These are phyloP conservation scores for Trinorchestia longiramus DNA, from an alignment of 1,140 invertebrate genomes.

Conservation along the genomic window DNA sequence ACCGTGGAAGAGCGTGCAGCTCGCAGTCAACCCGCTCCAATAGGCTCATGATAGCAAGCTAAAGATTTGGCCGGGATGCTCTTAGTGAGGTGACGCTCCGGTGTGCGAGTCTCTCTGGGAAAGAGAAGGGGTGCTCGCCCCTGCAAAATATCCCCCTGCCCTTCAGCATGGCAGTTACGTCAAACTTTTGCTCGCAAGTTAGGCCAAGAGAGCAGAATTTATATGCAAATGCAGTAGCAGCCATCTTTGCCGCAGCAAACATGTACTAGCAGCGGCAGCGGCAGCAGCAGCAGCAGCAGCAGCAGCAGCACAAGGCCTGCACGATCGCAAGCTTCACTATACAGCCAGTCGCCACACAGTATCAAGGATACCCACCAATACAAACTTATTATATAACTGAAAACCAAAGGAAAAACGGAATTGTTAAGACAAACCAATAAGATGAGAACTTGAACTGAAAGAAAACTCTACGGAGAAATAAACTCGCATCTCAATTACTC, in stretches of 20 bases:
- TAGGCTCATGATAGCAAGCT: conserved; percentile 14
- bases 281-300: conserved; percentile 7
- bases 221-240: conserved; percentile 51
- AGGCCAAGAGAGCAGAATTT: conserved; percentile 52
- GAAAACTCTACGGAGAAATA: conserved; percentile 12
- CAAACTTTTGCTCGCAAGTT: conserved; percentile 54
- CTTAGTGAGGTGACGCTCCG: conserved; percentile 47
- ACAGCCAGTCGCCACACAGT: neutral
- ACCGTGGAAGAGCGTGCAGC: neutral
- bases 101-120: neutral
- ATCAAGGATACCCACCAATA: neutral
- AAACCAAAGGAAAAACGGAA: neutral
- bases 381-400: neutral
- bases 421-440: neutral
- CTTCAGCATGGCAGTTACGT: conserved; percentile 41
- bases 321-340: neutral
- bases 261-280: conserved; percentile 32
- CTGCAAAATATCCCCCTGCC: conserved; percentile 31
- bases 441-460: neutral
- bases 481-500: neutral
- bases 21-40: conserved; percentile 18
- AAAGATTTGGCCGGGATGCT: conserved; percentile 34
- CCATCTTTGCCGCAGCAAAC: conserved; percentile 46
- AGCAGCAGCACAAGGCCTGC: neutral
- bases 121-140: conserved; percentile 1